These are phyloP conservation scores for Halcyon senegalensis DNA, from an alignment of 2,113 vertebrate species.

Conservation along the genomic window DNA sequence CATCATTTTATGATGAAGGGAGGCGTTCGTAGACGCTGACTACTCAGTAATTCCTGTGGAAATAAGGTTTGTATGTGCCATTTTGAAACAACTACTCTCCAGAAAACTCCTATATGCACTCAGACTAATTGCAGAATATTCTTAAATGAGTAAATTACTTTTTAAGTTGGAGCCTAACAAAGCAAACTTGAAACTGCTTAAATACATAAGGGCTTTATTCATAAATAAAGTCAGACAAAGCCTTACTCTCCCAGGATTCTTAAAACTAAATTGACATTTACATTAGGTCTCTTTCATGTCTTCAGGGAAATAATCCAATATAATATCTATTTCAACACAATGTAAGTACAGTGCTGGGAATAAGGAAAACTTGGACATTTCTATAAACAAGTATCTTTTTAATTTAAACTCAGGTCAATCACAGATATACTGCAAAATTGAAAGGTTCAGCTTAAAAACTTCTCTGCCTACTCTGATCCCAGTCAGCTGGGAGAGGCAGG, in stretches of 20 bases:
- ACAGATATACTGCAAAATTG: conserved; percentile 1
- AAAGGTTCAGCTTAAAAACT: background rate
- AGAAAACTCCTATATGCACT: background rate
- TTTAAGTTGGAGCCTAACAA: conserved; percentile 32
- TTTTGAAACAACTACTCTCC: background rate
- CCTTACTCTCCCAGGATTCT: conserved; percentile 3
- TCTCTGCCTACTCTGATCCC: background rate
- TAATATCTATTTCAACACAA: conserved; percentile 41
- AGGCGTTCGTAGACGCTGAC: background rate
- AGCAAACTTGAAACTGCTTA: conserved; percentile 28
- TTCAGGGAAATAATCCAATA: conserved; percentile 50
- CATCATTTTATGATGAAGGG: background rate
- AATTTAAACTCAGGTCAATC: conserved; percentile 17
- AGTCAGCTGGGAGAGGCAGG: background rate
- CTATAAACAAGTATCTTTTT: conserved; percentile 37
- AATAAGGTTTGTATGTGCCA: background rate
- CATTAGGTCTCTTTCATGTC: conserved; percentile 37
- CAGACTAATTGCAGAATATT: background rate
- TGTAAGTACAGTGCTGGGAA: conserved; percentile 21
- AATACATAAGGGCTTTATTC: conserved; percentile 13
- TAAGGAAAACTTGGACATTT: conserved; percentile 6
- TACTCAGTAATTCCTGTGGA: background rate
- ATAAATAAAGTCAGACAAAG: conserved; percentile 39
- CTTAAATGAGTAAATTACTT: conserved; percentile 22
- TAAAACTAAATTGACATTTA: conserved; percentile 61